These are phyloP conservation scores for Stegastes partitus DNA, from an alignment of 2,113 vertebrate species.

Conservation along the genomic window DNA sequence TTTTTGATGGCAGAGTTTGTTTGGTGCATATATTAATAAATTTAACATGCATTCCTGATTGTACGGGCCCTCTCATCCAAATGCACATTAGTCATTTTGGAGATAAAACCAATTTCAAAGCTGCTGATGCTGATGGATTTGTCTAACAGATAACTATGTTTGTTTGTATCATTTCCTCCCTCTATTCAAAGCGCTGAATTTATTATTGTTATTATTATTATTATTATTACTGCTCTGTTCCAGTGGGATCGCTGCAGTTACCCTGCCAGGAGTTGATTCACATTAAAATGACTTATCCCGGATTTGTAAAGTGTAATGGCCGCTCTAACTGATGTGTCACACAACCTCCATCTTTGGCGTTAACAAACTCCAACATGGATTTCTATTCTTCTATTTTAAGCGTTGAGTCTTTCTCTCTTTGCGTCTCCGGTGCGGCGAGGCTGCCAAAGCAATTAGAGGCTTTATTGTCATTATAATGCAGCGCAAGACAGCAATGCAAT, in stretches of 20 bases:
- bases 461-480: no score
- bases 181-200: slow-evolving; percentile 47
- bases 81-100: slow-evolving; percentile 63
- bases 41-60: slow-evolving; percentile 69
- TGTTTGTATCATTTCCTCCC: slow-evolving; percentile 50
- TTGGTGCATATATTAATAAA: slow-evolving; percentile 75
- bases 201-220: slow-evolving; percentile 34
- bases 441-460: no score
- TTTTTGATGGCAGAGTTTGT: slow-evolving; percentile 63
- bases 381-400: no score
- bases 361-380: no score
- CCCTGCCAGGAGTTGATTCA: slow-evolving; percentile 14
- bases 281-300: slow-evolving; percentile 26
- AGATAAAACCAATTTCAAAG: slow-evolving; percentile 75
- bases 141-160: slow-evolving; percentile 55
- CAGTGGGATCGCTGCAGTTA: slow-evolving; percentile 36
- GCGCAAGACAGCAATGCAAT: no score
- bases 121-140: slow-evolving; percentile 73
- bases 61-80: slow-evolving; percentile 57
- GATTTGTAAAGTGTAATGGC: slow-evolving; percentile 20
- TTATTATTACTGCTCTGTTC: slow-evolving; percentile 3
- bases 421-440: no score
- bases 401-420: no score
- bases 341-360: no score
- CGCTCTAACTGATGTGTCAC: neutral